Evolutionary conservation across 2,888 invertebrate species (phyloP).

Genomic region (Drosophila yooni): DNA sequence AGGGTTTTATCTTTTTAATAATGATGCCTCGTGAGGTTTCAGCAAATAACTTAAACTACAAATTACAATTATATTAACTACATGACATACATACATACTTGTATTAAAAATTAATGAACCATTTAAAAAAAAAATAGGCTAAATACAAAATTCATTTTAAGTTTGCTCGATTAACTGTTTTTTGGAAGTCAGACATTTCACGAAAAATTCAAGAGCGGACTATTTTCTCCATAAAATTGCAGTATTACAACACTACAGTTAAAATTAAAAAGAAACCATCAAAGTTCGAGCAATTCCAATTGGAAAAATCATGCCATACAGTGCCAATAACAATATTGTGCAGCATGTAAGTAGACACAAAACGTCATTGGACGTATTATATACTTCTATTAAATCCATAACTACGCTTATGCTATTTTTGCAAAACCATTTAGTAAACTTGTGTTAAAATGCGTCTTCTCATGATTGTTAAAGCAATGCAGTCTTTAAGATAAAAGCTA

Average conservation of each 20-base stretch:
- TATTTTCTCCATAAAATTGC: slow-evolving; percentile 21
- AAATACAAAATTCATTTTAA: slow-evolving; percentile 29
- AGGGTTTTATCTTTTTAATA: background rate
- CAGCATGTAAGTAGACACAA: slow-evolving; percentile 77
- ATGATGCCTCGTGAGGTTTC: background rate
- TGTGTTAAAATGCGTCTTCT: background rate
- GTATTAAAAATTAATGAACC: slow-evolving; percentile 16
- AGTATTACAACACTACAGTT: slow-evolving; percentile 16
- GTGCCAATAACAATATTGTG: slow-evolving; percentile 75
- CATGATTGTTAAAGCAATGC: background rate
- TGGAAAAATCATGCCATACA: slow-evolving; percentile 75
- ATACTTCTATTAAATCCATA: slow-evolving; percentile 23
- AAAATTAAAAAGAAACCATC: slow-evolving; percentile 25
- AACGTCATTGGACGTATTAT: slow-evolving; percentile 39
- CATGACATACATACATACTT: background rate
- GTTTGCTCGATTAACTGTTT: slow-evolving; percentile 16
- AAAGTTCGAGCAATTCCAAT: slow-evolving; percentile 59
- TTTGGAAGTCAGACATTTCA: slow-evolving; percentile 14
- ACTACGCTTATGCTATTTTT: slow-evolving; percentile 28
- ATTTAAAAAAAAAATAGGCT: slow-evolving; percentile 15
- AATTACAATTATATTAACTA: background rate
- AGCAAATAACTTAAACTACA: background rate
- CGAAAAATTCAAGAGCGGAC: slow-evolving; percentile 15
- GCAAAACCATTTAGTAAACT: background rate
- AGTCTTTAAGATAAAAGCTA: background rate